phyloP scores from a whole-genome alignment of 1,140 invertebrate species.

The Zaprionus gabonicus region DNA sequence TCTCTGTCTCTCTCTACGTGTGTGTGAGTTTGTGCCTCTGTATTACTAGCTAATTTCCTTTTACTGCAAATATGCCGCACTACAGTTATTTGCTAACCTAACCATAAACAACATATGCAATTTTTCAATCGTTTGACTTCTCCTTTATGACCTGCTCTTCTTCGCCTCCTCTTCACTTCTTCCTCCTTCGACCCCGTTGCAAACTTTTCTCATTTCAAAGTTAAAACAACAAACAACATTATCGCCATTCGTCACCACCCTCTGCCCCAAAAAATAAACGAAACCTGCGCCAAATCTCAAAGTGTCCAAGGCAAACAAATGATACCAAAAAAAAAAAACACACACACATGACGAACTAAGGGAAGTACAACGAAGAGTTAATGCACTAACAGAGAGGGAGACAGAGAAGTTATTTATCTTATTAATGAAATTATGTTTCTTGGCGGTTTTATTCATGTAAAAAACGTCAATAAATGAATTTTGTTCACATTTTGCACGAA shows the following conservation, averaged over 20 bases:
- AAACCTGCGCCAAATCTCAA: constrained; percentile 29
- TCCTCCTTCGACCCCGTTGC: constrained; percentile 36
- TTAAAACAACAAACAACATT: constrained; percentile 80
- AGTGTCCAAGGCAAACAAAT: constrained; percentile 44
- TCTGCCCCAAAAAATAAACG: constrained; percentile 13
- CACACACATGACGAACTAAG: background rate
- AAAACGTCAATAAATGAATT: too few species aligned
- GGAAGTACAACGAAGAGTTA: background rate
- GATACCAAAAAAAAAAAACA: background rate
- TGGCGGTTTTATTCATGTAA: too few species aligned
- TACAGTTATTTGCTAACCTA: constrained; percentile 12
- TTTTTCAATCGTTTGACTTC: constrained; percentile 50
- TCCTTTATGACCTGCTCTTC: constrained; percentile 23
- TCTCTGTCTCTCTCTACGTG: background rate
- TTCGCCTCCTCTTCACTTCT: background rate
- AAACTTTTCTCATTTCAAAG: constrained; percentile 83
- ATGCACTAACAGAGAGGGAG: background rate
- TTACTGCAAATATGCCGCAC: constrained; percentile 62
- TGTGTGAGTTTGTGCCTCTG: background rate
- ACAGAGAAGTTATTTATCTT: too few species aligned
- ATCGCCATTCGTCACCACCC: constrained; percentile 75
- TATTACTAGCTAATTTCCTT: constrained; percentile 59
- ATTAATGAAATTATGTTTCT: too few species aligned
- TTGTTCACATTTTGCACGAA: too few species aligned
- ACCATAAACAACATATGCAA: constrained; percentile 40